Conservation (phyloP, 2,113 vertebrate species). For the Planiliza haematocheilus region DNA sequence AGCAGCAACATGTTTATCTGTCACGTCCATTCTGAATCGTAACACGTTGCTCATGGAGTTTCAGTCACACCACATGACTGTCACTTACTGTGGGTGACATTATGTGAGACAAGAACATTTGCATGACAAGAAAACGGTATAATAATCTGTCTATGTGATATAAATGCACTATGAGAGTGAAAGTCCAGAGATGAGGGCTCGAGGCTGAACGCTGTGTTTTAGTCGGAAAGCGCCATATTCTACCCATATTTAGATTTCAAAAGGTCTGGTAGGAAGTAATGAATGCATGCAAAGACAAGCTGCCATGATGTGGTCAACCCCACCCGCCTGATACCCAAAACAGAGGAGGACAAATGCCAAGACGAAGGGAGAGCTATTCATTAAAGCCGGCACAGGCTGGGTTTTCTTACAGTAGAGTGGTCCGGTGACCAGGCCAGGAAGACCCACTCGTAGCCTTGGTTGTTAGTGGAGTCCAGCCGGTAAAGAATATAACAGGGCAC, state of each 20-base stretch:
- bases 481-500: constrained; percentile 93
- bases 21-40: constrained; percentile 13
- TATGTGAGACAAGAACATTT: not conserved
- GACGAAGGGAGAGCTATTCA: constrained; percentile 44
- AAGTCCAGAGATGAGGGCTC: not conserved
- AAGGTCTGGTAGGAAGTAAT: constrained; percentile 20
- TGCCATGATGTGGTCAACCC: constrained; percentile 61
- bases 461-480: constrained; percentile 95
- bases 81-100: constrained; percentile 4
- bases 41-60: constrained; percentile 25
- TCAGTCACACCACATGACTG: constrained; percentile 16
- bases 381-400: constrained; percentile 36
- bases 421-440: constrained; percentile 98
- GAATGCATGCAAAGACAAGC: constrained; percentile 13
- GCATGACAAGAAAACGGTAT: constrained; percentile 9
- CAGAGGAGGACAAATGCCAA: constrained; percentile 43
- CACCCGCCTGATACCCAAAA: constrained; percentile 46
- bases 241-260: constrained; percentile 43
- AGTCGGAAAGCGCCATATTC: constrained; percentile 23
- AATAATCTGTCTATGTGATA: not conserved
- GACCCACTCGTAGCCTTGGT: constrained; percentile 96
- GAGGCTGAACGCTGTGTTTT: not conserved
- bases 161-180: not conserved
- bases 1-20: constrained; percentile 16
- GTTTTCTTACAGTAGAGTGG: constrained; percentile 89